phyloP scores from a whole-genome alignment of 2,888 invertebrate genomes.

The Netelia virgata region DNA sequence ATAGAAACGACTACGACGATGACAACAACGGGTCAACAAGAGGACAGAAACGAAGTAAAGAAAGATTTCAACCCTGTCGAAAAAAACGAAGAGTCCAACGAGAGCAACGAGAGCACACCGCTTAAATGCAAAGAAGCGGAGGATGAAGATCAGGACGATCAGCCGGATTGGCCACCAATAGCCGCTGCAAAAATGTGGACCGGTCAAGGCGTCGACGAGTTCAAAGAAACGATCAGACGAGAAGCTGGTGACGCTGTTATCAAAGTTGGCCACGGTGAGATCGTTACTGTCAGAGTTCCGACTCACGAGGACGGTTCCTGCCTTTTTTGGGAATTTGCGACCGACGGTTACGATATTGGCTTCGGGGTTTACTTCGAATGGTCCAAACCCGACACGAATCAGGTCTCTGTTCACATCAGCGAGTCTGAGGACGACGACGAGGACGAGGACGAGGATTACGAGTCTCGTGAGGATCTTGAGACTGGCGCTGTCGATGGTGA shows the following conservation, averaged over 20 bases:
- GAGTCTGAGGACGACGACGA: constrained; percentile 97
- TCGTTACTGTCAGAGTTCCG: constrained; percentile 98
- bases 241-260: constrained; percentile 95
- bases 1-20: constrained; percentile 75
- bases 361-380: constrained; percentile 99
- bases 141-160: constrained; percentile 72
- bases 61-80: constrained; percentile 77
- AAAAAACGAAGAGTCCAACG: constrained; percentile 79
- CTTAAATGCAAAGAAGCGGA: constrained; percentile 77
- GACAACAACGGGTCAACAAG: constrained; percentile 72
- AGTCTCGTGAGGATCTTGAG: constrained; percentile 87
- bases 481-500: constrained; percentile 79
- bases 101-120: constrained; percentile 71
- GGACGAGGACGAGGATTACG: constrained; percentile 88
- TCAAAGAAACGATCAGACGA: constrained; percentile 94
- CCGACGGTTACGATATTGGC: constrained; percentile 98
- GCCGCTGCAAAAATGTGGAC: constrained; percentile 98
- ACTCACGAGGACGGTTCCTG: constrained; percentile 97
- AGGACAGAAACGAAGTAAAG: constrained; percentile 75
- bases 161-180: constrained; percentile 86
- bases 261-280: constrained; percentile 98
- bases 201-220: constrained; percentile 93
- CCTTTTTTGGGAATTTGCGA: constrained; percentile 99
- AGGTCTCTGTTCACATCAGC: constrained; percentile 97
- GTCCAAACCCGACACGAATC: constrained; percentile 93